phyloP scores from a whole-genome alignment of 2,113 vertebrate species.

The Nyctibius bracteatus region DNA sequence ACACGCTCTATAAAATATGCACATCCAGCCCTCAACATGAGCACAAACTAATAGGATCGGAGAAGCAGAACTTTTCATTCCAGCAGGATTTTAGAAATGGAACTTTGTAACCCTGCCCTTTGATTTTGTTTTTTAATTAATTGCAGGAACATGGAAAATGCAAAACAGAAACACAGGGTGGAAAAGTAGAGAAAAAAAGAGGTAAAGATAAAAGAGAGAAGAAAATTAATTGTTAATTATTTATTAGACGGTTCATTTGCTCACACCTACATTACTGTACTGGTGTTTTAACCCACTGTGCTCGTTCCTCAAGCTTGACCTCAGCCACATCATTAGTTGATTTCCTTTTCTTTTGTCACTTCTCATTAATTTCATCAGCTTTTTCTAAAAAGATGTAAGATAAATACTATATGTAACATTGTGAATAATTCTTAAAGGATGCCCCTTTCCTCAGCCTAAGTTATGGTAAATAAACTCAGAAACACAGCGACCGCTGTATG shows the following conservation, averaged over 20 bases:
- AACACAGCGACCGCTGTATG: rapidly evolving
- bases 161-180: constrained; percentile 40
- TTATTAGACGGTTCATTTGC: constrained; percentile 70
- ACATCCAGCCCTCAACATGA: constrained; percentile 32
- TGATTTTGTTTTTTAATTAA: constrained; percentile 72
- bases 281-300: constrained; percentile 60
- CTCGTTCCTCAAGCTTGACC: constrained; percentile 44
- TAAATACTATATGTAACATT: not conserved
- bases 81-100: constrained; percentile 31
- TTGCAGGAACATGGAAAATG: constrained; percentile 53
- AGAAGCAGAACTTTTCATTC: constrained; percentile 49
- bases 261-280: constrained; percentile 60
- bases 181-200: constrained; percentile 15
- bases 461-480: not conserved
- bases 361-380: constrained; percentile 57
- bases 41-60: not conserved
- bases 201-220: constrained; percentile 65
- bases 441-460: not conserved
- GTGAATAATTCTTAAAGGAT: not conserved
- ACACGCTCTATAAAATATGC: constrained; percentile 48
- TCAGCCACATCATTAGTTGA: not conserved
- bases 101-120: constrained; percentile 55
- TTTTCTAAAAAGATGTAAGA: not conserved
- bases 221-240: constrained; percentile 73
- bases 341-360: constrained; percentile 48